Percentiles rank a stretch among this genome's conserved stretches.
Evolutionary conservation across 1,140 invertebrate genomes (phyloP).

Genomic region (Drosophila elegans): DNA sequence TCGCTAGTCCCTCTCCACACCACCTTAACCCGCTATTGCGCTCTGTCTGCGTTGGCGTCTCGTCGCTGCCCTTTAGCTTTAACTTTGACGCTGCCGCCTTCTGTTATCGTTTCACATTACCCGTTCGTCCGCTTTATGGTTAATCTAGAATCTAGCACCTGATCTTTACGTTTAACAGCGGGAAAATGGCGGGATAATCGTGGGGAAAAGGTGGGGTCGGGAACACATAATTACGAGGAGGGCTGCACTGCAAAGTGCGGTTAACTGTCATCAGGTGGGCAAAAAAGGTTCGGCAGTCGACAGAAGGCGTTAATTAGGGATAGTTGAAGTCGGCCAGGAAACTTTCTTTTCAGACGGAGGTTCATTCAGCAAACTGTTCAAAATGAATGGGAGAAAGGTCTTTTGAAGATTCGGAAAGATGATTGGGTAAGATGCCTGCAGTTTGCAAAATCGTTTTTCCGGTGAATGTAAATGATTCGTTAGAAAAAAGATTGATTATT

Average conservation of each 20-base stretch:
- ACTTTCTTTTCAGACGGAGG: conserved; percentile 12
- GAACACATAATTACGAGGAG: conserved; percentile 27
- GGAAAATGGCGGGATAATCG: conserved; percentile 9
- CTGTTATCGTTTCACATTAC: conserved; percentile 38
- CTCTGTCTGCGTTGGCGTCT: conserved; percentile 68
- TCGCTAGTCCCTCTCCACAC: not conserved
- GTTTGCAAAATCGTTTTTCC: not conserved
- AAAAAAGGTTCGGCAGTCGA: conserved; percentile 21
- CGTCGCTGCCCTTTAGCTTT: conserved; percentile 75
- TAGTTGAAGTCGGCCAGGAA: conserved; percentile 25
- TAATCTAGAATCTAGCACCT: conserved; percentile 58
- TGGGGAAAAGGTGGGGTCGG: not conserved
- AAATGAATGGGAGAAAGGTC: conserved; percentile 43
- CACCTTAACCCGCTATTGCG: conserved; percentile 13
- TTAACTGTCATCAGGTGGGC: conserved; percentile 51
- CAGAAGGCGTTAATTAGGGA: conserved; percentile 50
- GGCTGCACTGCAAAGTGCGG: conserved; percentile 21
- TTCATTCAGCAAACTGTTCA: conserved; percentile 6
- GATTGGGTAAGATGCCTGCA: conserved; percentile 22
- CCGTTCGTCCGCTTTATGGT: conserved; percentile 21
- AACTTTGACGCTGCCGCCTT: conserved; percentile 48
- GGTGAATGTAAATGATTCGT: not conserved
- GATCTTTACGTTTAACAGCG: conserved; percentile 25
- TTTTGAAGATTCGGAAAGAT: conserved; percentile 4
- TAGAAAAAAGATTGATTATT: no score